phyloP scores from a whole-genome alignment of 53 echinoderm and acorn worm genomes.

The Apostichopus leukothele region DNA sequence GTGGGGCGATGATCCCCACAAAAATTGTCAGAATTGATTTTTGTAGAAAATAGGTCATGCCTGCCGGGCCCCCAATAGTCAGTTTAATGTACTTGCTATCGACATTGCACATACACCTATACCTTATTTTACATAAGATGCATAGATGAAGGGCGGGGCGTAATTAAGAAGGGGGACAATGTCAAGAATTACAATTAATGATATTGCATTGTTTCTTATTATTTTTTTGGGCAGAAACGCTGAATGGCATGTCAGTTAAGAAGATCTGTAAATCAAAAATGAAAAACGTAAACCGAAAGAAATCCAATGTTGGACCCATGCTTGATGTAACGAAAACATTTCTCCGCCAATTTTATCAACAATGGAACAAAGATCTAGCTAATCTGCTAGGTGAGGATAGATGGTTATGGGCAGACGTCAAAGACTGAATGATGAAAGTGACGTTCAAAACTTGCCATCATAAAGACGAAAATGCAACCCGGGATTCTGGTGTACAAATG shows the following conservation, averaged over 20 bases:
- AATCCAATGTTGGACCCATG: slow-evolving; percentile 34
- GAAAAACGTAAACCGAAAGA: slow-evolving; percentile 22
- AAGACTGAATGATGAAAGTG: slow-evolving; percentile 1
- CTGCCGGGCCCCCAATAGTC: too few relatives aligned
- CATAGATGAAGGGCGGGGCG: neutral
- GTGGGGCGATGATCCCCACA: too few relatives aligned
- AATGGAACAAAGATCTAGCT: slow-evolving; percentile 41
- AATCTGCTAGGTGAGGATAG: slow-evolving; percentile 12
- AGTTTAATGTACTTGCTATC: too few relatives aligned
- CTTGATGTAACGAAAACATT: slow-evolving; percentile 38
- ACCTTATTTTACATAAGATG: too few relatives aligned
- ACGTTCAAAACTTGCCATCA: too few relatives aligned
- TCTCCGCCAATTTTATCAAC: slow-evolving; percentile 24
- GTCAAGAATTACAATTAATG: neutral
- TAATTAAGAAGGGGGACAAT: neutral
- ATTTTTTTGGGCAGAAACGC: neutral
- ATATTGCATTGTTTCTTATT: neutral
- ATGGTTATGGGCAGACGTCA: slow-evolving; percentile 36
- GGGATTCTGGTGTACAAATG: neutral
- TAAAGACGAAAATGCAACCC: too few relatives aligned
- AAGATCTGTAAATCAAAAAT: neutral
- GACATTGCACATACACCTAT: too few relatives aligned
- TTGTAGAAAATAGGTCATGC: too few relatives aligned
- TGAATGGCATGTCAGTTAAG: neutral
- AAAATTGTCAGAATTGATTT: too few relatives aligned